Evolutionary conservation across 2,797 vertebrate genomes (phyloP), one percentile per base, ranked within the genome.

Genomic region (Rhinichthys osculus): DNA sequence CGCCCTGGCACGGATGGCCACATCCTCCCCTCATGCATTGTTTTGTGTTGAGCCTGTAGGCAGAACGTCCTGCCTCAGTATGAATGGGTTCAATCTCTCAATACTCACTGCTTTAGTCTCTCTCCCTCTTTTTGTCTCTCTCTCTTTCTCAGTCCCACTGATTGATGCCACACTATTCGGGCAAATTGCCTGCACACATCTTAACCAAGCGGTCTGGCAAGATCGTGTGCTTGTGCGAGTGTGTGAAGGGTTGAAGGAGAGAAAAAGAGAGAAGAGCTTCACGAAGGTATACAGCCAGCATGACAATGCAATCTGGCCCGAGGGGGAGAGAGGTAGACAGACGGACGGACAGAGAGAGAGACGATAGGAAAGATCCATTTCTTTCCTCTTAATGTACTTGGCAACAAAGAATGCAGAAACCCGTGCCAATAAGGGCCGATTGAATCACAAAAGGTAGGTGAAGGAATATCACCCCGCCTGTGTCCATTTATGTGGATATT

Each of bases 1-100:
- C 81, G 89, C 86, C 72, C 91, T 82, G 93, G 93, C 93, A 93
- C 93, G 94, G 93, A 92, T 94, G 93, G 91, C 89, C 92, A 92
- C 89, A 92, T 91, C 90, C 90, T 83, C 90, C 92, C 91, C 92
- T 94, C 91, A 94, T 81, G 89, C 92, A 93, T 92, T 93, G 92
- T 94, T 93, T 94, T 91, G 92, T 92, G 91, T 91, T 90, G 87
- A 64, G 93, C 90, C 90, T 27, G 85, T 92, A 87, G 91, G 92
- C 69, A 86, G 87, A 59, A 69, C 85, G 89, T 89, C 59, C 87
- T 87, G 89, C 83, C 72, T 72, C 67, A 86, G 78, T 89, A 85
- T 74, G 87, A 90, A 91, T 89, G 86, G 89, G 89, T 92, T 92
- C 88, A 90, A 91, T 93, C 92, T 93, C 90, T 92, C 89, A 82